phyloP scores from a whole-genome alignment of 2,888 invertebrate genomes.

The Tetragonisca angustula region DNA sequence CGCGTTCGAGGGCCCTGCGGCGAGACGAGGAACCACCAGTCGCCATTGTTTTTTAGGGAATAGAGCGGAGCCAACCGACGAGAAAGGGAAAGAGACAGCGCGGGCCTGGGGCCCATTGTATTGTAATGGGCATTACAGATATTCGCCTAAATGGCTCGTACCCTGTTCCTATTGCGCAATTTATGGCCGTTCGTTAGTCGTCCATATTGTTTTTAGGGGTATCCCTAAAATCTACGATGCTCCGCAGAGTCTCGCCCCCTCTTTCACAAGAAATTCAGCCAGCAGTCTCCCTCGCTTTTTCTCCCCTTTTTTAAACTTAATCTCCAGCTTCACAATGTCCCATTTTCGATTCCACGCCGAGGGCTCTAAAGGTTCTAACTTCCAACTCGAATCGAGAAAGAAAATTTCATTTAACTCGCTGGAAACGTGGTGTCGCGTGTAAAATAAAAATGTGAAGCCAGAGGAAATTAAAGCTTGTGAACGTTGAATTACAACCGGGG shows the following conservation, averaged over 20 bases:
- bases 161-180: slow-evolving; percentile 76
- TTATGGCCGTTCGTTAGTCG: slow-evolving; percentile 78
- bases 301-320: no score
- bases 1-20: slow-evolving; percentile 34
- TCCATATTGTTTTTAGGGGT: slow-evolving; percentile 57
- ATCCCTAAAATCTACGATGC: not conserved
- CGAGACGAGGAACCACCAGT: slow-evolving; percentile 38
- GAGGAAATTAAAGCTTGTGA: not conserved
- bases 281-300: not conserved
- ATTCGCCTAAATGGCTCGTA: slow-evolving; percentile 73
- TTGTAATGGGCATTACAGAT: slow-evolving; percentile 80
- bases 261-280: slow-evolving; percentile 21
- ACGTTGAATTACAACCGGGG: no score
- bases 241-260: not conserved
- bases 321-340: no score
- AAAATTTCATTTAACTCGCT: no score
- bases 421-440: no score
- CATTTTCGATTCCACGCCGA: no score
- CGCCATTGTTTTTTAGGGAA: slow-evolving; percentile 76
- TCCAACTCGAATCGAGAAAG: no score
- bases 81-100: slow-evolving; percentile 28
- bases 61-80: slow-evolving; percentile 55
- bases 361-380: no score
- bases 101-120: slow-evolving; percentile 76
- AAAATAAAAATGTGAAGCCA: no score